These are phyloP conservation scores for Carassius gibelio DNA, from an alignment of 2,113 vertebrate species.

Conservation along the genomic window DNA sequence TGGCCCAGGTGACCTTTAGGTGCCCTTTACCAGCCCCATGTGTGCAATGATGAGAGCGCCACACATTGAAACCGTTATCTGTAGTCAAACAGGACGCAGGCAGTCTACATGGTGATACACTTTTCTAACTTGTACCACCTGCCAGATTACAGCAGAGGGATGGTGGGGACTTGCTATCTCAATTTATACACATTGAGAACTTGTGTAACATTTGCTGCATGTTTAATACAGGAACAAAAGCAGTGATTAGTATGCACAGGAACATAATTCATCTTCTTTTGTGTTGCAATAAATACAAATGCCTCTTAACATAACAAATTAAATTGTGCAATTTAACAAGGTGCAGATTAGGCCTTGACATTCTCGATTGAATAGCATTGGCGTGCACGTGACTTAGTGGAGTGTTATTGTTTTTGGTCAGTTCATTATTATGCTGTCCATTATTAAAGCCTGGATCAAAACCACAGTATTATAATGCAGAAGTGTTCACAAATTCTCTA, in stretches of 20 bases:
- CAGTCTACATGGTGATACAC: not conserved
- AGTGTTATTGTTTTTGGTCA: not conserved
- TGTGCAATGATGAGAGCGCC: conserved; percentile 58
- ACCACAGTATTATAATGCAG: not conserved
- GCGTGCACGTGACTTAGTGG: not conserved
- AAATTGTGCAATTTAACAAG: conserved; percentile 10
- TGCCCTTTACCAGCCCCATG: conserved; percentile 72
- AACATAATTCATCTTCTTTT: conserved; percentile 1
- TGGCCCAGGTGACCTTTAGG: conserved; percentile 70
- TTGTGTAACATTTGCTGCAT: conserved; percentile 1
- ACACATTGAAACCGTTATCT: conserved; percentile 54
- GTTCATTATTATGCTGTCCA: not conserved
- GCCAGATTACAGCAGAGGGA: not conserved
- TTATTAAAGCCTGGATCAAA: not conserved
- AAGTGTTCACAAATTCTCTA: not conserved
- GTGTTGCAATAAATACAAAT: conserved; percentile 8
- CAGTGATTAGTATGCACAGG: conserved; percentile 25
- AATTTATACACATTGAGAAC: conserved; percentile 10
- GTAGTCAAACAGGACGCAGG: conserved; percentile 22
- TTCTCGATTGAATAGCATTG: not conserved
- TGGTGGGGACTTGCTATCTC: conserved; percentile 3
- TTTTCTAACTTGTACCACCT: conserved; percentile 15
- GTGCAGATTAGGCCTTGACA: not conserved
- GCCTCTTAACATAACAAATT: conserved; percentile 3
- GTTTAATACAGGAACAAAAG: conserved; percentile 24